Percentiles rank a stretch among this genome's conserved stretches.
These are phyloP conservation scores for Metaphire vulgaris DNA, from an alignment of 1,140 invertebrate genomes.

Conservation along the genomic window DNA sequence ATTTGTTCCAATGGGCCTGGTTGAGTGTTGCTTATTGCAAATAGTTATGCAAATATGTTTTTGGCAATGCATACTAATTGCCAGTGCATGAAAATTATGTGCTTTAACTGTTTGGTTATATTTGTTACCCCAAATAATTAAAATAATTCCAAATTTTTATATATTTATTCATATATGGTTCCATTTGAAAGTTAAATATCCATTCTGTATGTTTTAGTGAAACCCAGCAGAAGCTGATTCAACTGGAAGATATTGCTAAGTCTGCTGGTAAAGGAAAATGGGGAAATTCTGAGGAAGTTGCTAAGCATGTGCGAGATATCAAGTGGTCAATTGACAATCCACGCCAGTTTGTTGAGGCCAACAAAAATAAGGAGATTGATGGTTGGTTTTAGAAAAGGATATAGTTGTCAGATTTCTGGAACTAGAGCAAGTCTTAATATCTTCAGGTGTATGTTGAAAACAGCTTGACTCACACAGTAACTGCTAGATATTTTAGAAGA, in stretches of 20 bases:
- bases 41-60: too few relatives aligned
- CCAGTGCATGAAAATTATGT: too few relatives aligned
- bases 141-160: not conserved
- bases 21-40: too few relatives aligned
- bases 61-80: too few relatives aligned
- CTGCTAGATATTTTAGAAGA: too few relatives aligned
- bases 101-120: too few relatives aligned
- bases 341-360: slow-evolving; percentile 71
- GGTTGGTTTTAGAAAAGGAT: slow-evolving; percentile 40
- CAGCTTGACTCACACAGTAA: too few relatives aligned
- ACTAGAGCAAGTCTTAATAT: too few relatives aligned
- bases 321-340: slow-evolving; percentile 81
- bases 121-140: slow-evolving; percentile 39
- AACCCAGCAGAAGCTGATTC: slow-evolving; percentile 60
- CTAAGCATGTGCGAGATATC: slow-evolving; percentile 72
- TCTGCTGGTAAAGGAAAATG: slow-evolving; percentile 78
- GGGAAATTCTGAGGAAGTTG: slow-evolving; percentile 50
- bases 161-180: not conserved
- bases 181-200: not conserved
- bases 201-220: slow-evolving; percentile 37
- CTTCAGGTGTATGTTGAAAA: too few relatives aligned
- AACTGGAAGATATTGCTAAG: slow-evolving; percentile 86
- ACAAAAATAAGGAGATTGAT: slow-evolving; percentile 67
- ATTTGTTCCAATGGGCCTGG: too few relatives aligned
- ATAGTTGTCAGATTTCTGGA: too few relatives aligned